A percentile compares a stretch with the other conserved stretches of the same genome.
These are phyloP conservation scores for Cygnus atratus DNA, from an alignment of 2,113 vertebrate genomes.

Conservation along the genomic window DNA sequence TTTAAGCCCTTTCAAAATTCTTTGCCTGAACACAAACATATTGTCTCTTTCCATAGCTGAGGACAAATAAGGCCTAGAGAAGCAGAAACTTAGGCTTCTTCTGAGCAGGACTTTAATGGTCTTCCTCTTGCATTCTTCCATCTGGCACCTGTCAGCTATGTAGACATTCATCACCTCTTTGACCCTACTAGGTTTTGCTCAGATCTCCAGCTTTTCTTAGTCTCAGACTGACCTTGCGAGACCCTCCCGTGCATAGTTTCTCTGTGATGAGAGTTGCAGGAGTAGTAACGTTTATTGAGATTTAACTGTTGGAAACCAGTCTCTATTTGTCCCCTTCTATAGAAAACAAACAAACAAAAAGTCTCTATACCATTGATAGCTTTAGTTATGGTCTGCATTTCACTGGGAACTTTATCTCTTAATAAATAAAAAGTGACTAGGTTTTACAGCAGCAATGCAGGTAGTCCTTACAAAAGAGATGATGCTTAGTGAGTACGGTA, in stretches of 20 bases:
- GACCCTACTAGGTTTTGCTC: not conserved
- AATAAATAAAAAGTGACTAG: accelerated
- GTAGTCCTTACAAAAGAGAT: not conserved
- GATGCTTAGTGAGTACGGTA: accelerated
- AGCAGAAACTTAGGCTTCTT: not conserved
- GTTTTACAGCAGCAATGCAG: accelerated
- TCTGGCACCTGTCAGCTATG: not conserved
- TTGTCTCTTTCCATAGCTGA: not conserved
- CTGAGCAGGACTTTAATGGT: not conserved
- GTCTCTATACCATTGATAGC: accelerated
- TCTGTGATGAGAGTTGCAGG: not conserved
- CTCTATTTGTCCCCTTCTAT: not conserved
- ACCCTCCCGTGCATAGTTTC: not conserved
- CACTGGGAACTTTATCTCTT: no score
- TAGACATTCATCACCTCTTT: not conserved
- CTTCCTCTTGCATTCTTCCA: not conserved
- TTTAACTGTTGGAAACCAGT: not conserved
- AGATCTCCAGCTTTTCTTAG: not conserved
- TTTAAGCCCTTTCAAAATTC: not conserved
- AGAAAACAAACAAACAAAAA: not conserved
- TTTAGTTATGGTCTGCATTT: not conserved
- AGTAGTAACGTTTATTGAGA: no score
- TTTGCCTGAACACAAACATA: not conserved
- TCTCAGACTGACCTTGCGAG: not conserved
- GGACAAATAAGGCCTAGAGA: not conserved